Base-by-base conservation (phyloP, 2,113 vertebrate genomes). In the Daphoenositta chrysoptera region DNA sequence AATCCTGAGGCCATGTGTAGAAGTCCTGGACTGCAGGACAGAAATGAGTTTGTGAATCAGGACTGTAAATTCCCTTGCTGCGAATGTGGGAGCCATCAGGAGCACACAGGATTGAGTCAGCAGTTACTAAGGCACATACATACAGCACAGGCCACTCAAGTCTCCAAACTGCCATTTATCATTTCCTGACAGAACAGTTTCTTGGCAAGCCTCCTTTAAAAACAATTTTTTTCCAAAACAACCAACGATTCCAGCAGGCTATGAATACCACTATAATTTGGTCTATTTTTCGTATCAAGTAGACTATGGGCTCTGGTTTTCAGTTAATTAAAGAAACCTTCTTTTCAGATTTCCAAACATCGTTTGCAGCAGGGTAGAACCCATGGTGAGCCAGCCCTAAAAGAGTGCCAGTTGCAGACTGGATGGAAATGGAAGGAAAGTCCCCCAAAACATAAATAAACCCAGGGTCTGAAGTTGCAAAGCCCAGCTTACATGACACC, bases 171-270 rank as follows among this genome's bases (percentile, higher is more conserved):
- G 90, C 95, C 93, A 97, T 98, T 97, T 97, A 97, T 98, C 97
- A 97, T 97, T 97, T 97, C 97, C 97, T 90, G 78, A 97, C 93
- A 97, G 94, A 97, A 95, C 92, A 95, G 88, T 63, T 97, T 96
- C 97, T 98, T 98, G 97, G 97, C 97, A 97, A 84, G 47, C 15
- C 78, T 95, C 97, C 97, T 96, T 63, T 94, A 72, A 96, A 97
- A 97, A 97, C 95, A 96, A 15, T 17, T 76, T 94, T 86, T 93
- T 92, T 90, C 96, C 96, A 93, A 96, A 97, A 97, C 95, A 97
- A 92, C 87, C 93, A 57, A 89, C 86, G 73, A 93, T 97, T 97
- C 97, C 96, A 97, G 94, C 95, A 96, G 94, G 86, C 93, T 95
- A 93, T 91, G 94, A 97, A 97, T 93, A 97, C 96, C 83, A 80